These are phyloP conservation scores for Rhabdomys pumilio DNA, from an alignment of 2,797 vertebrate species.

Conservation along the genomic window DNA sequence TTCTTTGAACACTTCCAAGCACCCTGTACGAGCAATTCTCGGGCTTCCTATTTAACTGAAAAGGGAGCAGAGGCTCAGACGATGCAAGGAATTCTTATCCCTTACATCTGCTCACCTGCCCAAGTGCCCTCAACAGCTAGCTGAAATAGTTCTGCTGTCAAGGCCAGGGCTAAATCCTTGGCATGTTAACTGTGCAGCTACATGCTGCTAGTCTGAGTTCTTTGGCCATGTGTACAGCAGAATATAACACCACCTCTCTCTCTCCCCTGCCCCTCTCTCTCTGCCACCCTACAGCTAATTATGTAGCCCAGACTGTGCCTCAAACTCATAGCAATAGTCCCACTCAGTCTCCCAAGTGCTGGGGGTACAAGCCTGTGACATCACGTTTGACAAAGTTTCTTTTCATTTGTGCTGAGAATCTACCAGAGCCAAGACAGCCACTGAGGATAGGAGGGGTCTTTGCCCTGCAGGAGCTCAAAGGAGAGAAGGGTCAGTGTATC, in stretches of 20 bases:
- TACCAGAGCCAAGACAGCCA: background rate
- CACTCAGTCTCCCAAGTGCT: background rate
- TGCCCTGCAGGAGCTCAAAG: background rate
- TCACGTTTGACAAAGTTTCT: background rate
- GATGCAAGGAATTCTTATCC: background rate
- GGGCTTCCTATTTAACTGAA: background rate
- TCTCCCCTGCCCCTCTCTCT: too few species aligned
- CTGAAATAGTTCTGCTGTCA: background rate
- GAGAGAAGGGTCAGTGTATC: background rate
- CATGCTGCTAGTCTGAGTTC: background rate
- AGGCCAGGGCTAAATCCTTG: background rate
- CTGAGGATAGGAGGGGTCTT: accelerated
- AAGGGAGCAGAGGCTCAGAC: background rate
- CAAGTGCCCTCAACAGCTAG: background rate
- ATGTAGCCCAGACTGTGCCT: background rate
- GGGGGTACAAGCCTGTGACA: background rate
- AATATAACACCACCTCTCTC: background rate
- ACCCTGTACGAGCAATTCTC: background rate
- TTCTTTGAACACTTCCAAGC: background rate
- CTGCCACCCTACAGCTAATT: background rate
- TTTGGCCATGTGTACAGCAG: background rate
- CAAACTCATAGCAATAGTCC: background rate
- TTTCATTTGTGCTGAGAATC: background rate
- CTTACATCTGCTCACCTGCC: background rate
- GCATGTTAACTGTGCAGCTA: background rate